Percentiles rank a stretch among this genome's conserved stretches.
phyloP scores from a whole-genome alignment of 2,888 invertebrate species.

The Drosophila ustulata region DNA sequence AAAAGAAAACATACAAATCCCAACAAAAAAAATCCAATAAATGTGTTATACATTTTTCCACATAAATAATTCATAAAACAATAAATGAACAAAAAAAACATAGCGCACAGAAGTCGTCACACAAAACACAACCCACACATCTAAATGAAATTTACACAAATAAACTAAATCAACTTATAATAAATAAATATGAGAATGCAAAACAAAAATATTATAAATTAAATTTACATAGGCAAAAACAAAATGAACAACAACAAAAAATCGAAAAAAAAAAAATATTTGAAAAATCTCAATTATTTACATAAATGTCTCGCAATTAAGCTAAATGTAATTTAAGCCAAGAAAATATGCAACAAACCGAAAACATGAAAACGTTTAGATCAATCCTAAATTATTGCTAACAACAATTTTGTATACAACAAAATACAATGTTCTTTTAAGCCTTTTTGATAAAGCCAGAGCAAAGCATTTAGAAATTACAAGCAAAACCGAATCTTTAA shows the following conservation, averaged over 20 bases:
- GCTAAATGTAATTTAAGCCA: slow-evolving; percentile 71
- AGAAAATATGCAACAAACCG: slow-evolving; percentile 55
- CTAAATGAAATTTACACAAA: slow-evolving; percentile 74
- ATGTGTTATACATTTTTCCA: slow-evolving; percentile 56
- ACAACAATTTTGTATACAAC: slow-evolving; percentile 51
- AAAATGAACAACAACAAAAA: slow-evolving; percentile 31
- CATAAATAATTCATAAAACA: slow-evolving; percentile 40
- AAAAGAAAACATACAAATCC: slow-evolving; percentile 9
- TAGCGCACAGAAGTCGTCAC: slow-evolving; percentile 63
- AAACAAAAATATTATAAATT: slow-evolving; percentile 60
- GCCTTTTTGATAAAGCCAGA: slow-evolving; percentile 63
- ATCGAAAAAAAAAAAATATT: slow-evolving; percentile 49
- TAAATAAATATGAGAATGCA: slow-evolving; percentile 30
- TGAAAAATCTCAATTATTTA: slow-evolving; percentile 80
- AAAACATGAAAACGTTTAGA: slow-evolving; percentile 57
- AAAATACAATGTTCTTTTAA: slow-evolving; percentile 30
- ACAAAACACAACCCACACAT: slow-evolving; percentile 52
- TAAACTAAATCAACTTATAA: slow-evolving; percentile 24
- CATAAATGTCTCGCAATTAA: slow-evolving; percentile 81
- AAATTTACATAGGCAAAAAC: slow-evolving; percentile 75
- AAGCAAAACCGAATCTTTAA: not conserved
- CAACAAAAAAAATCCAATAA: slow-evolving; percentile 31
- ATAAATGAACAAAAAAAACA: slow-evolving; percentile 9
- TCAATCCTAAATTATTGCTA: slow-evolving; percentile 57
- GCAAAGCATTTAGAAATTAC: slow-evolving; percentile 60